Evolutionary conservation across 2,113 vertebrate genomes (phyloP), one percentile per base, ranked within the genome.

Genomic region (Crotophaga sulcirostris): DNA sequence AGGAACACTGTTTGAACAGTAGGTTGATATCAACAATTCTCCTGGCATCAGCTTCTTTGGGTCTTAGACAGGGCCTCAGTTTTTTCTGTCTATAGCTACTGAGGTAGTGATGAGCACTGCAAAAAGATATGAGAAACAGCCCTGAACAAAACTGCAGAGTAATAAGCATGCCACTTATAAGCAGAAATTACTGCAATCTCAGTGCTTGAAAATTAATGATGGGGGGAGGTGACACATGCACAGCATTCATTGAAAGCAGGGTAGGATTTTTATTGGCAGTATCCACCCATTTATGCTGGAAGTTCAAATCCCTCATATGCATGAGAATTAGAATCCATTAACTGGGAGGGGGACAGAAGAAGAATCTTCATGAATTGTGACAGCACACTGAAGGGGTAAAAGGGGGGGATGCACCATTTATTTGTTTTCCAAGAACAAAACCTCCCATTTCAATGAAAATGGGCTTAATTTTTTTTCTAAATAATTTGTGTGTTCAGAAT

Each of bases 291-390:
- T 87, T 84, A 69, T 78, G 15, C 44, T 79, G 54, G 88, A 87
- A 95, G 56, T 87, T 89, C 31, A 60, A 42, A 47, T 82, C 74
- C 81, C 80, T 91, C 77, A 55, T 59, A 28, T 36, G 20, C 77
- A 90, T 91, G 47, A 84, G 63, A 96, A 97, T 94, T 91, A 89
- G 51, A 94, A 77, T 76, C 42, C 45, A 74, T 70, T 88, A 92
- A 88, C 76, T 89, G 69, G 69, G 87, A 95, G 55, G 24, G 64
- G 36, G 54, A 82, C 34, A 89, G 69, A 75, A 86, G 64, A 73
- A 80, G 18, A 63, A 67, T 28, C 91, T 84, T 84, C 75, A 58
- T 73, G 82, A 89, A 92, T 62, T 85, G 33, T 26, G 78, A 69
- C 70, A 92, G 63, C 52, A 86, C 17, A 38, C 33, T 24, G 38